Evolutionary conservation across 2,888 invertebrate genomes (phyloP).

Genomic region (Polydrusus cervinus): DNA sequence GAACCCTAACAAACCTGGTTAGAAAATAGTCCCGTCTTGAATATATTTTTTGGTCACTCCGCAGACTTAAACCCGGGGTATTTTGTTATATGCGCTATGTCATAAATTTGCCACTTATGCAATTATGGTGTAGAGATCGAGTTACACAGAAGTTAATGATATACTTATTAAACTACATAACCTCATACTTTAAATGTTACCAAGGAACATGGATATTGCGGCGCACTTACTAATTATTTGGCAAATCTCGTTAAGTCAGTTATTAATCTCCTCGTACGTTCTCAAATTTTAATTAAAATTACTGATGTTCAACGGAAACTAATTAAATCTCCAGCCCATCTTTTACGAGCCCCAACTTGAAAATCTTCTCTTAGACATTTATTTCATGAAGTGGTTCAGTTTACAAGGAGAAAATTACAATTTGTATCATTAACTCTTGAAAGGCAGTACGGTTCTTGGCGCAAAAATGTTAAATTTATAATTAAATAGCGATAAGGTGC

Average conservation of each 20-base stretch:
- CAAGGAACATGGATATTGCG: background rate
- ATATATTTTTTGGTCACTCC: no score
- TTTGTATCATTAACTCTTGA: constrained; percentile 14
- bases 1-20: no score
- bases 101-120: no score
- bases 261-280: constrained; percentile 20
- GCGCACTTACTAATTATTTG: constrained; percentile 1
- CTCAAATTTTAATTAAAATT: constrained; percentile 42
- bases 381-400: constrained; percentile 21
- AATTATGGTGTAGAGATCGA: no score
- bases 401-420: constrained; percentile 16
- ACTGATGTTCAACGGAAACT: constrained; percentile 43
- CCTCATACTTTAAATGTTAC: no score
- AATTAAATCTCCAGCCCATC: constrained; percentile 38
- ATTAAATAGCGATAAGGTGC: constrained; percentile 14
- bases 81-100: no score
- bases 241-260: constrained; percentile 4
- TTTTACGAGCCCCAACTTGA: constrained; percentile 21
- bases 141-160: no score
- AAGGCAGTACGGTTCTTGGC: background rate
- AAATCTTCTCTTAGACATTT: constrained; percentile 21
- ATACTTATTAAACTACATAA: no score
- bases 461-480: constrained; percentile 19
- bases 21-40: no score
- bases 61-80: no score